Percentiles rank a stretch among this genome's conserved stretches.
phyloP scores from a whole-genome alignment of 2,113 vertebrate species.

The Oceanodroma tethys region DNA sequence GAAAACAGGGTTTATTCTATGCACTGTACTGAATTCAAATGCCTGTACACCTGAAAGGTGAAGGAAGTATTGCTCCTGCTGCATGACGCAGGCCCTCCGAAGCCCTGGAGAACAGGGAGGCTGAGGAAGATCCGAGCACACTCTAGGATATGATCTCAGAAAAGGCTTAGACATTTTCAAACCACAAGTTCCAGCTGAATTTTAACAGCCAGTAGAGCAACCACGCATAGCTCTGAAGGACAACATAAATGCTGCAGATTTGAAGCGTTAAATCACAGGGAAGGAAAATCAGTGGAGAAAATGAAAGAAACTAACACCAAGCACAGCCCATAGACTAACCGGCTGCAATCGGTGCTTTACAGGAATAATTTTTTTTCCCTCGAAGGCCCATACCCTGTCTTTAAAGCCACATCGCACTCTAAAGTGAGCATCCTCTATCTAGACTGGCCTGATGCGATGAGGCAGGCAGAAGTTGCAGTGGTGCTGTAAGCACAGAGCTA shows the following conservation, averaged over 20 bases:
- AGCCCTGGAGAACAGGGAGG: background rate
- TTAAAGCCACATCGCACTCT: background rate
- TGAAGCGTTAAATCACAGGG: background rate
- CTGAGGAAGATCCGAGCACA: background rate
- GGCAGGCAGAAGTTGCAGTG: background rate
- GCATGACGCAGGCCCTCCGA: background rate
- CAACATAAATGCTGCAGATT: background rate
- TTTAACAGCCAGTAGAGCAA: background rate
- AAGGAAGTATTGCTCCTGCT: background rate
- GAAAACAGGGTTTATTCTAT: background rate
- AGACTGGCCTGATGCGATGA: background rate
- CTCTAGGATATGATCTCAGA: background rate
- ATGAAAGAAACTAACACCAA: background rate
- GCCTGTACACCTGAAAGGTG: background rate
- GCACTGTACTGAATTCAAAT: background rate
- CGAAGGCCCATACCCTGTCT: background rate
- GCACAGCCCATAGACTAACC: background rate
- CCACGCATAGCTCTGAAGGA: background rate
- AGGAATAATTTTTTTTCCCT: background rate
- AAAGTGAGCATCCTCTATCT: background rate
- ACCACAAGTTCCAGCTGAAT: background rate
- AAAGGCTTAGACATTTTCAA: background rate
- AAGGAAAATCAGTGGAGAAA: background rate
- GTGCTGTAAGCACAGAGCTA: background rate
- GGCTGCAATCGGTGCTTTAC: background rate